Evolutionary conservation across 2,113 vertebrate genomes (phyloP), one percentile per base, ranked within the genome.

Genomic region (Campylorhamphus procurvoides): DNA sequence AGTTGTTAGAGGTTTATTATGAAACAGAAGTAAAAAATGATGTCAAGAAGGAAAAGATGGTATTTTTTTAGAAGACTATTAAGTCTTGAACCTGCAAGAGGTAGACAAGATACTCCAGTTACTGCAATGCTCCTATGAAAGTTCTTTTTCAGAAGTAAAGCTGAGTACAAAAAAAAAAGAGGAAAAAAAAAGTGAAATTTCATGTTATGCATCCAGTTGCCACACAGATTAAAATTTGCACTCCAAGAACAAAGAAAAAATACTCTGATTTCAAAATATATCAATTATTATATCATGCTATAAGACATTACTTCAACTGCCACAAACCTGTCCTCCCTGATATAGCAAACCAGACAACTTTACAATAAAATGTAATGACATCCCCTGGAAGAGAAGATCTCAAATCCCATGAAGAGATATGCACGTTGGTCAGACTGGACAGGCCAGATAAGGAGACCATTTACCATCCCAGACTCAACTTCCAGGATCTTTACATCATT

Each of bases 331-430:
- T 9, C 56, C 52, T 56, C 10, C 20, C 44, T 28, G 37, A 37
- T 42, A 14, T 5, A 33, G 29, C 29, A 60, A 35, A 27, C 2
- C 56, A 53, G 23, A 14, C 0, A 6, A 58, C 7, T 55, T 84
- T 10, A 22, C 29, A 23, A 4, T 10, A 8, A 31, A 52, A 16
- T 0, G 0, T 18, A 28, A 47, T 15, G 33, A 18, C 29, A 35
- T 7, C 12, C 47, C 33, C n/a, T n/a, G 50, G 27, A 7, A 6
- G 18, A 42, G 29, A 19, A 6, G 19, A 47, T 20, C 17, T 7
- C 1, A 1, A 39, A 20, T 23, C 28, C 27, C 47, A 55, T 0
- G 4, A 66, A 2, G 28, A 63, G 39, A 46, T 1, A 22, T 18
- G 49, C 14, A 17, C 9, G 33, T 39, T 29, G 58, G 52, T 3